Evolutionary conservation across 2,888 invertebrate species (phyloP), one percentile per base, ranked within the genome.

Genomic region (Hoplodrina blanda): DNA sequence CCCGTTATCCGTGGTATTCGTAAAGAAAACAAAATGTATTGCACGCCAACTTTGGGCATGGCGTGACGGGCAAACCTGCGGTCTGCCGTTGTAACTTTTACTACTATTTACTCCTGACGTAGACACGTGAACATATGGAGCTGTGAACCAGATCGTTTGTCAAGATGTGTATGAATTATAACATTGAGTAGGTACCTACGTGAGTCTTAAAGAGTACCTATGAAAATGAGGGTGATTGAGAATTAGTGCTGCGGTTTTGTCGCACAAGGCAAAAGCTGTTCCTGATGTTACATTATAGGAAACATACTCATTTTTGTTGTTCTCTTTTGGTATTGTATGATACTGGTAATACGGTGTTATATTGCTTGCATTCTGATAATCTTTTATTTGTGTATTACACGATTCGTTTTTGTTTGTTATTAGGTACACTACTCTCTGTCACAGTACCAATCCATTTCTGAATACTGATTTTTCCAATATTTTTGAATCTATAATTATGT

Each of bases 21-120:
- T 82, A 86, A 88, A 85, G 78, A 86, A 88, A 89, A 82, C 82
- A 86, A 87, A 86, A 87, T 69, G 71, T 85, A 85, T 82, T 83
- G 85, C 88, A 81, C 82, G 79, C 83, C 62, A 85, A 81, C 82
- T 86, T 88, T 73, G 72, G 80, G 71, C 80, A 84, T 88, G 62
- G 87, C 89, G 87, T 88, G 89, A 87, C 84, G 84, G 44, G 76
- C 80, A 80, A 79, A 81, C 83, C 86, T 84, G 84, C 76, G 85
- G 86, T 83, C 80, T 80, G 75, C 61, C 70, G 78, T 78, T 88
- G 76, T 83, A 88, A 86, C 85, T 87, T 87, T 86, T 83, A 76
- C 83, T 83, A 76, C 84, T 84, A 74, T 86, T 86, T 85, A 84
- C 82, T 86, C 80, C 61, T 84, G 75, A 77, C 65, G 69, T 78